Evolutionary conservation across 2,797 vertebrate species (phyloP), one percentile per base, ranked within the genome.

Genomic region (Cryptoprocta ferox): DNA sequence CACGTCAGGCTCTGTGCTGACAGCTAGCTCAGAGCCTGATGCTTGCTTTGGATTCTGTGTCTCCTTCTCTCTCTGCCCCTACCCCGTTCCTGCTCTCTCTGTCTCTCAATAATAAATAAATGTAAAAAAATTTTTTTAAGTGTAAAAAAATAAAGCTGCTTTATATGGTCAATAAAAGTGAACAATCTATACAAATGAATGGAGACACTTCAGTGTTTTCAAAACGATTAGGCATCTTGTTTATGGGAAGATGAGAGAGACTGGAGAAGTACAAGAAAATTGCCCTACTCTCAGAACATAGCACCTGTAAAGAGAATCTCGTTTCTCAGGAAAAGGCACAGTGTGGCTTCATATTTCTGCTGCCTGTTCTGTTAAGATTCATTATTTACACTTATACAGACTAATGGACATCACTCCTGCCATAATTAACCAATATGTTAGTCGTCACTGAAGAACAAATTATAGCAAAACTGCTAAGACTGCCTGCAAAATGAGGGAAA

Each of bases 401-500:
- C 61, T 83, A 68, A 95, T 13, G 37, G 50, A 59, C 18, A 65
- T 86, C n/a, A 87, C n/a, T 73, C 63, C 63, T 79, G 66, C 63
- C 39, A 83, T 18, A 88, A 87, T 88, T 83, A 95, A 73, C 45
- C 53, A 53, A 63, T 65, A n/a, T 91, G 68, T 70, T 89, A 59
- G 39, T 48, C 73, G 32, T 73, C 63, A 35, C 37, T 59, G 71
- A 86, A 87, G 70, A 71, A 93, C 19, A 88, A 80, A 75, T 73
- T 59, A 30, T 63, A 96, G 79, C 37, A 73, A 30, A 84, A 48
- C 39, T 73, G 48, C 87, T 75, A 78, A 93, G 61, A 75, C 2
- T 11, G 30, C 50, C 82, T 66, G 30, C n/a, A 89, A 95, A 91
- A 68, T 63, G 63, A 48, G 5, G 19, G n/a, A 3, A 82, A 94